A percentile compares a stretch with the other conserved stretches of the same genome.
Conservation (phyloP, 2,888 invertebrate genomes). For the Polymixis lichenea region DNA sequence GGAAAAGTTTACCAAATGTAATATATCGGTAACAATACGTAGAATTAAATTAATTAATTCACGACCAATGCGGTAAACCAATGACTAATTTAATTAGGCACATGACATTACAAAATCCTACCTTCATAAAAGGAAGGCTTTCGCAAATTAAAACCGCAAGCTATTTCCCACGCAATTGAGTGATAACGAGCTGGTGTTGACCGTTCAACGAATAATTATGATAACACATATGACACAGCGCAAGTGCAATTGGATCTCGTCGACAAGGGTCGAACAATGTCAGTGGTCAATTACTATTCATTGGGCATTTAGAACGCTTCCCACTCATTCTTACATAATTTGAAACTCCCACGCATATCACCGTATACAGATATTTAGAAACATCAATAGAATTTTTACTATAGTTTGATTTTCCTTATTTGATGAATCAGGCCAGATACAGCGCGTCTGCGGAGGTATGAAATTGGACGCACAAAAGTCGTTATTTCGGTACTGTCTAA, state of each 20-base stretch:
- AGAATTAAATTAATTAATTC: background rate
- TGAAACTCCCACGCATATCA: slow-evolving; percentile 22
- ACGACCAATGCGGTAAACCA: background rate
- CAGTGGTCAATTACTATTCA: slow-evolving; percentile 24
- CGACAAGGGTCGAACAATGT: slow-evolving; percentile 46
- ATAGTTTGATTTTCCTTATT: slow-evolving; percentile 21
- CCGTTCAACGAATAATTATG: background rate
- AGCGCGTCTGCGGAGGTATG: slow-evolving; percentile 5
- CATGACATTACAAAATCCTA: background rate
- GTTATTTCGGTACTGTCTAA: background rate
- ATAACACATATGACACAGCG: background rate
- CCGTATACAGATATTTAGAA: slow-evolving; percentile 8
- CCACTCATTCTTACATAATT: slow-evolving; percentile 27
- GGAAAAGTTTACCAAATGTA: background rate
- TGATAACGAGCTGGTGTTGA: background rate
- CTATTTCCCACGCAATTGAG: slow-evolving; percentile 11
- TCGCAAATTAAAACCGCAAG: slow-evolving; percentile 22
- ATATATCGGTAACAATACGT: background rate
- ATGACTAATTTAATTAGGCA: slow-evolving; percentile 16
- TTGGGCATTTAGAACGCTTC: slow-evolving; percentile 8
- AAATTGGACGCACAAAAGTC: background rate
- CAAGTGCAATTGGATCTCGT: slow-evolving; percentile 40
- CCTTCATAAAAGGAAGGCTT: background rate
- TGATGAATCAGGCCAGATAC: slow-evolving; percentile 25
- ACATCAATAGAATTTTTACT: background rate